A percentile compares a stretch with the other conserved stretches of the same genome.
Conservation (phyloP, 1,140 invertebrate species). For the Agrypnia vestita region DNA sequence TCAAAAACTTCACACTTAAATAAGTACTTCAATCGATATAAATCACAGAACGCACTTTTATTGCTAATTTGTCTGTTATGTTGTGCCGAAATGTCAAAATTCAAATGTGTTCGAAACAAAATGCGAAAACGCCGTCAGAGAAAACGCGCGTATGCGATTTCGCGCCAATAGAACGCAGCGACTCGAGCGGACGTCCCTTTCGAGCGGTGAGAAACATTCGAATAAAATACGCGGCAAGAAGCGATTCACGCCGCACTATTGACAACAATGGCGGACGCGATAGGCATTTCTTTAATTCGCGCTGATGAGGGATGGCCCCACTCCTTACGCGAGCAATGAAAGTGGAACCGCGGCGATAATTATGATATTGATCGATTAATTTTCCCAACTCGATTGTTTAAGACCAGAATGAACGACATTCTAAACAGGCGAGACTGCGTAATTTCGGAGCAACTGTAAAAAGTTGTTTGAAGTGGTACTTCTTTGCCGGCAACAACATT, state of each 20-base stretch:
- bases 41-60: too few relatives aligned
- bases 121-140: background rate
- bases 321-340: background rate
- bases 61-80: too few relatives aligned
- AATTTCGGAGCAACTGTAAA: too few relatives aligned
- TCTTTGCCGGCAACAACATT: too few relatives aligned
- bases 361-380: background rate
- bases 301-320: too few relatives aligned
- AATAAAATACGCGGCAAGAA: constrained; percentile 41
- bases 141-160: background rate
- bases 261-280: constrained; percentile 10
- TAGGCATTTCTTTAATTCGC: background rate
- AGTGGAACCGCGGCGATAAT: background rate
- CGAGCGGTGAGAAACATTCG: constrained; percentile 31
- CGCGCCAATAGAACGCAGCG: constrained; percentile 10
- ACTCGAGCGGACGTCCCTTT: constrained; percentile 20
- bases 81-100: constrained; percentile 12
- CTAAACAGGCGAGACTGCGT: too few relatives aligned
- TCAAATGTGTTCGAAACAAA: constrained; percentile 10
- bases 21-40: too few relatives aligned
- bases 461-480: too few relatives aligned
- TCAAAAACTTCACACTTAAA: too few relatives aligned
- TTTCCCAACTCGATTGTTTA: background rate
- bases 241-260: background rate
- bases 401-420: too few relatives aligned